Base-by-base conservation (phyloP, 2,113 vertebrate species). In the Aptenodytes forsteri region DNA sequence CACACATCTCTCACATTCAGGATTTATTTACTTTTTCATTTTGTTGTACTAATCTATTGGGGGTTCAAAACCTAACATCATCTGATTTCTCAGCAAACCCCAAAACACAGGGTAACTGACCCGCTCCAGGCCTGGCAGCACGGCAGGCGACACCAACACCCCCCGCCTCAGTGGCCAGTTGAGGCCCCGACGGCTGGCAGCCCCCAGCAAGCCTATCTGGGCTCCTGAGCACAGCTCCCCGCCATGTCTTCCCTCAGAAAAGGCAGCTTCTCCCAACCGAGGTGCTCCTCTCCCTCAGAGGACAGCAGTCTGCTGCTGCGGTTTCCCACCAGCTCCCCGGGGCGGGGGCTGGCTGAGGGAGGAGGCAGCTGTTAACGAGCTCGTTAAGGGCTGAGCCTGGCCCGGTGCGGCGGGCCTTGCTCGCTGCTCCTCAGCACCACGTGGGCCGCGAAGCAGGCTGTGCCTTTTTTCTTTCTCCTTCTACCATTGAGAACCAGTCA, bases 271-370 rank as follows among this genome's bases (percentile, higher is more conserved):
- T 11, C 46, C 27, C 36, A 3, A 1, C 19, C 2, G 0, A 5
- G 16, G 1, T 0, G 6, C 34, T 67, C 12, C 16, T 18, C 9
- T 11, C n/a, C 50, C 9, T 9, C 36, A 1, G 6, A n/a, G 30
- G 2, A 0, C 32, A 14, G 9, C 42, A 2, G 0, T 0, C 26
- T 1, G 2, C 8, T 22, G 4, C 18, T 5, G 9, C 9, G 0
- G 12, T 9, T 8, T 47, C 27, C 52, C 4, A 2, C 46, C 8
- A 3, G 5, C 6, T 8, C 9, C 8, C 6, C 7, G 0, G 14
- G 19, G 13, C 16, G 0, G 19, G 17, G 6, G 11, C 1, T 2
- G 30, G 2, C 38, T 4, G 7, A 4, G 4, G 4, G 20, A 4
- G 8, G 10, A 5, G 7, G 49, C 1, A 8, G 18, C 7, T 3